A percentile compares a stretch with the other conserved stretches of the same genome.
Conservation (phyloP, 2,113 vertebrate species). For the Dinomys branickii region DNA sequence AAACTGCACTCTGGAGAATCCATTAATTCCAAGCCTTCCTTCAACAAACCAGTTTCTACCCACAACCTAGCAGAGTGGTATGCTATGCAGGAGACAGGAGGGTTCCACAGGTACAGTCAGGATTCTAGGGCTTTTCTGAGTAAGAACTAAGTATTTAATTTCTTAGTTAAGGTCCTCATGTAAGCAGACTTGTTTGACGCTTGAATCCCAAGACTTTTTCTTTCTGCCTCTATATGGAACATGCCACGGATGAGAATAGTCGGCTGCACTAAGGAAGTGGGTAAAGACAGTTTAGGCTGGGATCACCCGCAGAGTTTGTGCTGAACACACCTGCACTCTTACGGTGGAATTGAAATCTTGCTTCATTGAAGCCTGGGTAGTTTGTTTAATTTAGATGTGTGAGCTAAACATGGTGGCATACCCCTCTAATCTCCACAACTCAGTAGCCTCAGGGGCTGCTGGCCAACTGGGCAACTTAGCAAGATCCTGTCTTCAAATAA, state of each 20-base stretch:
- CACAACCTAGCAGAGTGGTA: fast-evolving
- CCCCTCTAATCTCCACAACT: not conserved
- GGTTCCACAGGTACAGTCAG: fast-evolving
- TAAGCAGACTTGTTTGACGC: not conserved
- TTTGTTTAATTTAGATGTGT: not conserved
- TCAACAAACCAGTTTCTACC: fast-evolving
- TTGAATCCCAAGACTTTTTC: not conserved
- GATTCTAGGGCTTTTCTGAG: fast-evolving
- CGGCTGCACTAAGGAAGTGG: fast-evolving
- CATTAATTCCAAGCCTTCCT: too few relatives aligned
- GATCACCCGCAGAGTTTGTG: fast-evolving
- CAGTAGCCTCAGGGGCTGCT: not conserved
- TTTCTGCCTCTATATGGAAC: not conserved
- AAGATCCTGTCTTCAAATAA: not conserved
- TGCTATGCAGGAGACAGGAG: fast-evolving
- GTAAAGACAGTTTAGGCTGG: fast-evolving
- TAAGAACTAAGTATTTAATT: fast-evolving
- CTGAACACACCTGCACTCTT: fast-evolving
- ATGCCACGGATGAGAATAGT: fast-evolving
- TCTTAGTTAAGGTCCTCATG: not conserved
- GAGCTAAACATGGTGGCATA: not conserved
- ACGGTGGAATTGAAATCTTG: not conserved
- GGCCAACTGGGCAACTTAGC: not conserved
- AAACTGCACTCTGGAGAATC: too few relatives aligned
- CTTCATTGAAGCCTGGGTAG: not conserved